phyloP scores from a whole-genome alignment of 64 coral and sea anemone species.

The Montipora capricornis region DNA sequence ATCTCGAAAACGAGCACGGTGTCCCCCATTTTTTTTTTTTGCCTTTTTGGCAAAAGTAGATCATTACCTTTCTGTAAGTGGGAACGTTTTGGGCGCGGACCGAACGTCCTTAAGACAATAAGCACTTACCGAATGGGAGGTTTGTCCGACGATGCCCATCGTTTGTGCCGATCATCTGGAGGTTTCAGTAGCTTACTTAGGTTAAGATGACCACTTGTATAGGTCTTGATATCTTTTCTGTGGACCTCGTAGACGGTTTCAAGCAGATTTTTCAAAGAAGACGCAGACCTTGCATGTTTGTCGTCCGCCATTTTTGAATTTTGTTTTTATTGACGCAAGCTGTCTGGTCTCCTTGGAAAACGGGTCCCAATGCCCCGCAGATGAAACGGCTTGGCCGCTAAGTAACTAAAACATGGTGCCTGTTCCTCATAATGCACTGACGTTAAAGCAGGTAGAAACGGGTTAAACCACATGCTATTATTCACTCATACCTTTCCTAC shows the following conservation, averaged over 20 bases:
- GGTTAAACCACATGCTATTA: not conserved
- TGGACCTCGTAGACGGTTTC: constrained; percentile 93
- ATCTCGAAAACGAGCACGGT: too few species aligned
- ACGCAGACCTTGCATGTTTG: not conserved
- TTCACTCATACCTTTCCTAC: not conserved
- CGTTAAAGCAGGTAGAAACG: constrained; percentile 77
- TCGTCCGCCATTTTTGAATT: constrained; percentile 84
- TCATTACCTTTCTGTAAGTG: too few species aligned
- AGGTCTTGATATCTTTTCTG: constrained; percentile 95
- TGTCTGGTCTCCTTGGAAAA: constrained; percentile 67
- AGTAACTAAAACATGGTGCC: constrained; percentile 61
- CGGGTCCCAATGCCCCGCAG: constrained; percentile 30
- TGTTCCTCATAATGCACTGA: constrained; percentile 60
- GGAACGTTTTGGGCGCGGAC: too few species aligned
- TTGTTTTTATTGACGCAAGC: not conserved
- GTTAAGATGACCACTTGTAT: constrained; percentile 94
- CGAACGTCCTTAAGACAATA: not conserved
- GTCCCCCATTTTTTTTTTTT: too few species aligned
- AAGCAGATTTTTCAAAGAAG: constrained; percentile 79
- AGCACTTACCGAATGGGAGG: constrained; percentile 73
- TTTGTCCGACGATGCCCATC: constrained; percentile 78
- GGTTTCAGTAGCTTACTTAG: constrained; percentile 83
- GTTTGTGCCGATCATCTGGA: constrained; percentile 64
- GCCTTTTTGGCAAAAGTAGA: too few species aligned
- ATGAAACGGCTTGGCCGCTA: not conserved